Evolutionary conservation across 2,113 vertebrate species (phyloP), one percentile per base, ranked within the genome.

Genomic region (Chaenogobius annularis): DNA sequence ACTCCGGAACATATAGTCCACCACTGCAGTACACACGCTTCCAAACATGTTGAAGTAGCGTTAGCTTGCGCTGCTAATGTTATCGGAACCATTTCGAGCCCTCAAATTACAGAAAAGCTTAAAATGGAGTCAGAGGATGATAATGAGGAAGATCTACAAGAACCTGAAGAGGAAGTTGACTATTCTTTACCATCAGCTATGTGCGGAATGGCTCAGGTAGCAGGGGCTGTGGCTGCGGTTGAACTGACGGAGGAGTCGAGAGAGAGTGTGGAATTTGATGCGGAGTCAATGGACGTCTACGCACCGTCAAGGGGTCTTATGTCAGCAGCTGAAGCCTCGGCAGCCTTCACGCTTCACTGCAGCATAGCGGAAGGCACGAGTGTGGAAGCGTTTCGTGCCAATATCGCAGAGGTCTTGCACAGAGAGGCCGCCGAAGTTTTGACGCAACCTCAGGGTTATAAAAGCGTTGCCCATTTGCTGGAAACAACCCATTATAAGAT

Each of bases 81-180:
- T 64, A 96, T 98, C 59, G 96, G 97, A 77, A 98, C 96, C 48
- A 96, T 98, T 84, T 95, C 95, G 72, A 94, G 92, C 70, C 96
- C 97, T 3, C 93, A 96, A 76, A 90, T 95, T 73, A 92, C 95
- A 46, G 94, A 97, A 73, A 92, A 93, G 61, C 88, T 97, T 31
- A 76, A 88, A 31, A 19, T 66, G 58, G 94, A 96, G 56, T 94
- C 94, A 20, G 90, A 90, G 40, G 87, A 84, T 22, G 72, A 73
- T 0, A 23, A 72, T 13, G 82, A 90, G 3, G 81, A 80, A 9
- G 90, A 86, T 7, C 69, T 80, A 19, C 56, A 80, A 14, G 74
- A 88, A 23, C 79, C 73, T 61, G 83, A 65, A 3, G 80, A 79
- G 9, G 58, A 70, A 72, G 74, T 43, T 0, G 93, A 95, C 58